phyloP scores from a whole-genome alignment of 2,797 vertebrate species.

The Sandelia bainsii region DNA sequence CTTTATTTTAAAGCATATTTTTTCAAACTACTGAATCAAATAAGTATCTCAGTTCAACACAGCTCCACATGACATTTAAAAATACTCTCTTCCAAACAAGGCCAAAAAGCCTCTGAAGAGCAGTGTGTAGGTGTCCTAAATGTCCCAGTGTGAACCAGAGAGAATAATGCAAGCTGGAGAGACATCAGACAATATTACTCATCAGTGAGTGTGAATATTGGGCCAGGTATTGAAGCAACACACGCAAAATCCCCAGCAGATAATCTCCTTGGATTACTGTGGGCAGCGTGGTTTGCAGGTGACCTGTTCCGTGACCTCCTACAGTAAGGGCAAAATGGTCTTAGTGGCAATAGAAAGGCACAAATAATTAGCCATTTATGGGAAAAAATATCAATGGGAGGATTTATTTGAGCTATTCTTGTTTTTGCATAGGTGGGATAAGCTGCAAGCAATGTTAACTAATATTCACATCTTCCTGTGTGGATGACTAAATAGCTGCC shows the following conservation, averaged over 20 bases:
- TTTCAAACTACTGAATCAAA: conserved; percentile 12
- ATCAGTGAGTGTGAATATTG: conserved; percentile 19
- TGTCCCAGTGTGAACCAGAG: conserved; percentile 45
- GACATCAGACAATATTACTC: conserved; percentile 22
- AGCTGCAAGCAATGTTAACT: background rate
- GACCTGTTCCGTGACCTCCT: conserved; percentile 25
- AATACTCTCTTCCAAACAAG: conserved; percentile 34
- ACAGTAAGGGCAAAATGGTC: conserved; percentile 1
- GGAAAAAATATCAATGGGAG: background rate
- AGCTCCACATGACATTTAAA: conserved; percentile 35
- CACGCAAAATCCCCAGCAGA: conserved; percentile 30
- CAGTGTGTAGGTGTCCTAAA: conserved; percentile 51
- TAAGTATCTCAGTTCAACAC: conserved; percentile 16
- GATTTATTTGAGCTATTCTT: no score
- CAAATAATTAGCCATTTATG: background rate
- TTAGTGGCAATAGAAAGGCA: background rate
- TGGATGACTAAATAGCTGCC: no score
- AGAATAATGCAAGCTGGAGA: conserved; percentile 35
- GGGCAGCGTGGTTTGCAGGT: background rate
- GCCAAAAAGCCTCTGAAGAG: conserved; percentile 54
- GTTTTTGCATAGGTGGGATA: background rate
- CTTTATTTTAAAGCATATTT: background rate
- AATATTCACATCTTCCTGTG: no score
- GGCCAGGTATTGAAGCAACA: conserved; percentile 36
- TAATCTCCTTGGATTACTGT: conserved; percentile 31